Evolutionary conservation across 2,113 vertebrate species (phyloP).

Genomic region (Antechinus stuartii): DNA sequence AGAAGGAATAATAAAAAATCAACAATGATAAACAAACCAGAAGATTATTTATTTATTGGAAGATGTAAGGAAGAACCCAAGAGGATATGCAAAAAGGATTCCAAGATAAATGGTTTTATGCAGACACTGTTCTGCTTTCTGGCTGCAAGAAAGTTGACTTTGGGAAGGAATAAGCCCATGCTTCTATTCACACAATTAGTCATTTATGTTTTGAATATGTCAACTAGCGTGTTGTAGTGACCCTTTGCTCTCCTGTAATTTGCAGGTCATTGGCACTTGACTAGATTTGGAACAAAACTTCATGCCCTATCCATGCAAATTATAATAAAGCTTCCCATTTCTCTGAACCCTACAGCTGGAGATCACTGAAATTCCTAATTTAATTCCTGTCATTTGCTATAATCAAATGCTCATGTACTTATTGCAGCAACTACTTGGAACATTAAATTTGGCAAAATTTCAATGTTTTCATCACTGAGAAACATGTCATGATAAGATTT

Average conservation of each 20-base stretch:
- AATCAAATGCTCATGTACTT: slow-evolving; percentile 7
- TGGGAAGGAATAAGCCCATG: slow-evolving; percentile 16
- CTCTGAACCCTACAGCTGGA: slow-evolving; percentile 1
- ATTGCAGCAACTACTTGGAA: neutral
- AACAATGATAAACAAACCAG: neutral
- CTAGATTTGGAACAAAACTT: slow-evolving; percentile 22
- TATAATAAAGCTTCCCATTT: slow-evolving; percentile 10
- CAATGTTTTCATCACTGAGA: neutral
- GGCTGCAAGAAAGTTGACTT: slow-evolving; percentile 10
- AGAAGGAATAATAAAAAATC: slow-evolving; percentile 23
- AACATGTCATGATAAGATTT: neutral
- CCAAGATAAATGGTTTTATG: neutral
- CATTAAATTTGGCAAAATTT: neutral
- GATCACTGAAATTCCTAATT: slow-evolving; percentile 31
- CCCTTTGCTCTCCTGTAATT: neutral
- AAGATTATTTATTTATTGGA: slow-evolving; percentile 16
- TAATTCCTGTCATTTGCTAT: slow-evolving; percentile 20
- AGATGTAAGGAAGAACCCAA: neutral
- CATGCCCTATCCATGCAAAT: slow-evolving; percentile 7
- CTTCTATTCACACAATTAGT: neutral
- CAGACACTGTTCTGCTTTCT: neutral
- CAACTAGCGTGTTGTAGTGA: neutral
- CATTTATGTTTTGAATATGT: neutral
- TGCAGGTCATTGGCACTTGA: slow-evolving; percentile 8
- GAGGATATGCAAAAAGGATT: neutral